Evolutionary conservation across 2,113 vertebrate genomes (phyloP), one percentile per base, ranked within the genome.

Genomic region (Charina bottae): DNA sequence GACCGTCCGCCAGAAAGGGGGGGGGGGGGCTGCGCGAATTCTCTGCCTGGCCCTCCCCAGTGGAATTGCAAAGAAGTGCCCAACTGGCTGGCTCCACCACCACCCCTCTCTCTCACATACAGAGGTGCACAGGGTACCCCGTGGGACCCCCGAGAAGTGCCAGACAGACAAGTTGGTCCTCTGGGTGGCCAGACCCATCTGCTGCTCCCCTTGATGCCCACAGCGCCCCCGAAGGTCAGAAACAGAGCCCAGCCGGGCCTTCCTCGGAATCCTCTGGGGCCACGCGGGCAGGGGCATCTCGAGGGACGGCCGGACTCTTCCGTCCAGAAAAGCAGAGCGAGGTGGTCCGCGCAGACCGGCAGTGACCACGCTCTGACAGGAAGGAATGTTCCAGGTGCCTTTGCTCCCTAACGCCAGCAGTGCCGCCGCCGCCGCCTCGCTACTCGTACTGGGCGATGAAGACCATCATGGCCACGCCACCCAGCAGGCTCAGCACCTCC

Each of bases 381-480:
- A 28, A 49, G 28, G 88, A 26, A 4, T 11, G 60, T 7, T 42
- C 42, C 42, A 6, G 53, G 2, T 1, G n/a, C 2, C 4, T 8
- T n/a, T 23, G n/a, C 10, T 15, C n/a, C 28, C n/a, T 3, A 28
- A 3, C 2, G 12, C 24, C 23, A 0, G 24, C 46, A 12, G 1
- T 0, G 2, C 33, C n/a, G 0, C 37, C 2, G 0, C 24, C 1
- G 11, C 62, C 28, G 2, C 24, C 46, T 0, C 1, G 37, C 89
- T 94, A 99, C 97, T 99, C 98, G 0, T 98, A 98, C 95, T 98
- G 98, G 0, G 98, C 98, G 24, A 99, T 99, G 93, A 98, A 95
- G 46, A 99, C 98, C 99, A 99, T 99, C 99, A 99, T 99, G 91
- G 97, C 95, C 0, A 99, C 98, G 0, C 99, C 99, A 0, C 98